These are phyloP conservation scores for Channa maculata DNA, from an alignment of 2,113 vertebrate species.

Conservation along the genomic window DNA sequence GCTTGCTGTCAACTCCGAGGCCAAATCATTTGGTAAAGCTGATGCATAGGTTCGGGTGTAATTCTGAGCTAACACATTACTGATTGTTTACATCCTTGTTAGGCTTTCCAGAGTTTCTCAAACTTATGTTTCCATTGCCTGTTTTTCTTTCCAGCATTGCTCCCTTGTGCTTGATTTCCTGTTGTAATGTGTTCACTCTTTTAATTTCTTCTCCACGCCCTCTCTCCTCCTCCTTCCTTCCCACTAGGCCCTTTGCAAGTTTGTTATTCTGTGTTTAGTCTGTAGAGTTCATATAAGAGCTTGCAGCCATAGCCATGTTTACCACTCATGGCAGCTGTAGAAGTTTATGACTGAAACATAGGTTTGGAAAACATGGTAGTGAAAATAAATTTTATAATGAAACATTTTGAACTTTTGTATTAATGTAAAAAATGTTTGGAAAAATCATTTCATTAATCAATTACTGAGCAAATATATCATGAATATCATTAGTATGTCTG, in stretches of 20 bases:
- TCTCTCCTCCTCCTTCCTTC: background rate
- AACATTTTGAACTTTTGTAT: background rate
- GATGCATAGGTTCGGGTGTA: slow-evolving; percentile 10
- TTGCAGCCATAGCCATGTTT: slow-evolving; percentile 27
- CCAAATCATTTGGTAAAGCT: slow-evolving; percentile 36
- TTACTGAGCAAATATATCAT: background rate
- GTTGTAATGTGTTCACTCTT: slow-evolving; percentile 41
- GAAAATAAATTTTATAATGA: background rate
- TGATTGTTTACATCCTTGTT: slow-evolving; percentile 6
- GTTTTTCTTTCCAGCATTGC: slow-evolving; percentile 44
- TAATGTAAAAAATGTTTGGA: background rate
- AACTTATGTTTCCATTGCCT: slow-evolving; percentile 40
- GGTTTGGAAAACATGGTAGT: background rate
- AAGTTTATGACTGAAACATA: background rate
- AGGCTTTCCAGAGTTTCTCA: slow-evolving; percentile 39
- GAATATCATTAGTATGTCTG: background rate
- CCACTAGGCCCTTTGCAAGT: slow-evolving; percentile 9
- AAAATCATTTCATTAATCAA: too few relatives aligned
- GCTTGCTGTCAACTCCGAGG: slow-evolving; percentile 20
- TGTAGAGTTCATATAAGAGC: slow-evolving; percentile 33
- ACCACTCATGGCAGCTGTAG: background rate
- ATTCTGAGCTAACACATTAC: slow-evolving; percentile 7
- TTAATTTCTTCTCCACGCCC: slow-evolving; percentile 38
- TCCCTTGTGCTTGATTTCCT: slow-evolving; percentile 65
- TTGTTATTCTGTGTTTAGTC: slow-evolving; percentile 44